phyloP scores from a whole-genome alignment of 1,140 invertebrate genomes.

The Lethrus apterus region DNA sequence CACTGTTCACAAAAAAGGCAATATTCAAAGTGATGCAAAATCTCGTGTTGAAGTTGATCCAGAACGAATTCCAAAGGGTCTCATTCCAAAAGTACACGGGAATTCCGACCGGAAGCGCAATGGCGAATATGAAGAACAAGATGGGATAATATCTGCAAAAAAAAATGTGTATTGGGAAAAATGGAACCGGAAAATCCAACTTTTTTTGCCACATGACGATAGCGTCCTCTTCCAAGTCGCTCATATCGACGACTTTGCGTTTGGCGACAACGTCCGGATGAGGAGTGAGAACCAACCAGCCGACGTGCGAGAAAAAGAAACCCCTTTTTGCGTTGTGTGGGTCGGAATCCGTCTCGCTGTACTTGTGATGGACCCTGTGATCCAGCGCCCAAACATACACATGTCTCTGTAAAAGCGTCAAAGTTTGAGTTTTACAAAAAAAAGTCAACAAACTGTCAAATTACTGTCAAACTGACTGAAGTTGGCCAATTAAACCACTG shows the following conservation, averaged over 20 bases:
- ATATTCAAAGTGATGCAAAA: slow-evolving; percentile 81
- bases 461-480: no score
- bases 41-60: slow-evolving; percentile 73
- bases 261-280: slow-evolving; percentile 72
- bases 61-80: slow-evolving; percentile 67
- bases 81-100: slow-evolving; percentile 83
- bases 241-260: slow-evolving; percentile 68
- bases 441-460: no score
- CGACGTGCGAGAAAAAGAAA: slow-evolving; percentile 75
- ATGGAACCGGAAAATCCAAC: slow-evolving; percentile 44
- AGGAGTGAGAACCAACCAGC: slow-evolving; percentile 70
- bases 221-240: slow-evolving; percentile 75
- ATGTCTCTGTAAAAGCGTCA: slow-evolving; percentile 49
- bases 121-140: slow-evolving; percentile 67
- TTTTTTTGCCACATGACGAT: slow-evolving; percentile 81
- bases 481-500: no score
- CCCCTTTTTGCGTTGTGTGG: slow-evolving; percentile 74
- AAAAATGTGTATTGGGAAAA: slow-evolving; percentile 16
- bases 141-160: slow-evolving; percentile 59
- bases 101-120: slow-evolving; percentile 68
- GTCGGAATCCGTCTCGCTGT: slow-evolving; percentile 73
- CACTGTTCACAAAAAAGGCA: slow-evolving; percentile 89
- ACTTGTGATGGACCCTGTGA: slow-evolving; percentile 78
- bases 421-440: neutral
- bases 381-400: slow-evolving; percentile 73